Evolutionary conservation across 2,888 invertebrate genomes (phyloP), one percentile per base, ranked within the genome.

Genomic region (Acrobasis consociella): DNA sequence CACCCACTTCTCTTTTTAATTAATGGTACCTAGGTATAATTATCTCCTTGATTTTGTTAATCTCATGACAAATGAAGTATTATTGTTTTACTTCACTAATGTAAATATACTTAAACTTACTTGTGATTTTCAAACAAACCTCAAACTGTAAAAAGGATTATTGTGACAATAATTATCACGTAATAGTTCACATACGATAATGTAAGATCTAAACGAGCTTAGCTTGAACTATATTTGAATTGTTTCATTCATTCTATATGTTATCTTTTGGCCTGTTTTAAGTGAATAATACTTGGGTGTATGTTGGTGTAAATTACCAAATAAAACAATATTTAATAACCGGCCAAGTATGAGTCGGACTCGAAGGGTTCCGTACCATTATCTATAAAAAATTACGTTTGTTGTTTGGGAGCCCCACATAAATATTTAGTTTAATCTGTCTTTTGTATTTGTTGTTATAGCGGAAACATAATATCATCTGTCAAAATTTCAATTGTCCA

Each of bases 161-260:
- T 83, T 84, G 83, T 87, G 91, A 91, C 91, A 91, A 91, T 91
- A 91, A 91, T 81, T 87, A 87, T 82, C 80, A 84, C 85, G 84
- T 88, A 85, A 83, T 83, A 81, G 70, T 82, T 83, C 81, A 78
- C 78, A 77, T 75, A 79, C 74, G 85, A 91, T 85, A 89, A 87
- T 90, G 86, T 83, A 73, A 81, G 71, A 79, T 81, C 72, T 70
- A 73, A 83, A 80, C 79, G 89, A 91, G 90, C 91, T 91, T 91
- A 87, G 81, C 81, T 83, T 81, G 71, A 70, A 71, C 31, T 51
- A 22, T 61, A 72, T 71, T 74, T 69, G 69, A 68, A 64, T 73
- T 76, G 49, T 64, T 65, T 52, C 39, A n/a, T n/a, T 65, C 60
- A 13, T 53, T 62, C 22, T 62, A 60, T 53, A 46, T 10, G n/a